A percentile compares a stretch with the other conserved stretches of the same genome.
Conservation (phyloP, 2,797 vertebrate genomes). For the Phrynocephalus forsythii region DNA sequence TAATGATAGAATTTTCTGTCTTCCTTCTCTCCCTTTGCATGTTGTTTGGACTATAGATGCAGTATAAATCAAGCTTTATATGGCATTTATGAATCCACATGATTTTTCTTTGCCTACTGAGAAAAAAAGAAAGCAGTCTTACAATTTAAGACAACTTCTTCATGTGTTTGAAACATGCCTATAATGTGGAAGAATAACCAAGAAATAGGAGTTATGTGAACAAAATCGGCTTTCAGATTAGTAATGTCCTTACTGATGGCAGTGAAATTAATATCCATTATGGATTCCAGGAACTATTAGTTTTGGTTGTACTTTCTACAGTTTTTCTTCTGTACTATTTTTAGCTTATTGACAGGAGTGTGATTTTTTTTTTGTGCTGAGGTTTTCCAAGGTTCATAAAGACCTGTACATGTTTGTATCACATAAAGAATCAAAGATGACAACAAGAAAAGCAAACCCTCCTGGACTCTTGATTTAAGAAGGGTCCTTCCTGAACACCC, state of each 20-base stretch:
- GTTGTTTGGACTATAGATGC: slow-evolving; percentile 23
- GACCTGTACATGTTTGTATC: background rate
- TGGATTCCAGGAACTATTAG: background rate
- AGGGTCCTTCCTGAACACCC: background rate
- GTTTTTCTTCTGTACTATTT: background rate
- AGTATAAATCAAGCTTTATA: slow-evolving; percentile 8
- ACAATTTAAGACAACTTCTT: background rate
- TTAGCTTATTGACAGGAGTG: background rate
- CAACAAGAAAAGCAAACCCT: background rate
- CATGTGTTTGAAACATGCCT: background rate
- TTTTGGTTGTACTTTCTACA: background rate
- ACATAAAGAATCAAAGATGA: background rate
- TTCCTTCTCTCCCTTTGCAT: slow-evolving; percentile 29
- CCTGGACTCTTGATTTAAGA: background rate
- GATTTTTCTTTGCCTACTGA: slow-evolving; percentile 27
- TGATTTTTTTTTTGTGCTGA: background rate
- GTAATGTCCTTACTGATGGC: background rate
- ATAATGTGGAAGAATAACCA: background rate
- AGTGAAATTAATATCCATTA: background rate
- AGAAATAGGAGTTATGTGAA: background rate
- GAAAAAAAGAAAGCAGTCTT: slow-evolving; percentile 14
- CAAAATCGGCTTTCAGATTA: background rate
- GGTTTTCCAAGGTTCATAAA: background rate
- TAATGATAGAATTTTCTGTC: slow-evolving; percentile 43
- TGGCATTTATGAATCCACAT: slow-evolving; percentile 24